These are phyloP conservation scores for Andrena hattorfiana DNA, from an alignment of 2,888 invertebrate genomes.

Conservation along the genomic window DNA sequence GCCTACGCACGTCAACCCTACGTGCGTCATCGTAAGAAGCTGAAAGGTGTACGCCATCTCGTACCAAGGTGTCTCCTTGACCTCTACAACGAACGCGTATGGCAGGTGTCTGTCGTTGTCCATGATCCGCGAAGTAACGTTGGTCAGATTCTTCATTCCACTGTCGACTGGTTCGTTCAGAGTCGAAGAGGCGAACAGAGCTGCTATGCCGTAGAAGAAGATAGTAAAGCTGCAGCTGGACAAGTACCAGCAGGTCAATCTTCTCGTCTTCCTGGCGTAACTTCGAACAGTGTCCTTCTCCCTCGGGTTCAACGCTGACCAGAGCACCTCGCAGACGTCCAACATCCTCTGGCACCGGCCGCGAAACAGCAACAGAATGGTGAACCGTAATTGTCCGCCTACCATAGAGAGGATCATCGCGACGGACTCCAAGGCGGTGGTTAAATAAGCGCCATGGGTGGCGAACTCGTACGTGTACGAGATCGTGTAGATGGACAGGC, in stretches of 20 bases:
- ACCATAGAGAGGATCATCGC: constrained; percentile 48
- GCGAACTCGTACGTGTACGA: constrained; percentile 50
- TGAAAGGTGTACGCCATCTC: constrained; percentile 65
- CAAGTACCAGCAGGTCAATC: constrained; percentile 63
- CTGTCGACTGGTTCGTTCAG: background rate
- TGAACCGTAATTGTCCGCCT: constrained; percentile 45
- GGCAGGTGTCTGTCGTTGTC: constrained; percentile 57
- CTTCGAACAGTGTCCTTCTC: constrained; percentile 43
- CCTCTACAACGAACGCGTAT: constrained; percentile 57
- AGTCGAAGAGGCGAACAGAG: constrained; percentile 28
- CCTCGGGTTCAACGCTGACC: constrained; percentile 49
- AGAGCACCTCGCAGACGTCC: constrained; percentile 57
- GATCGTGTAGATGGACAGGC: constrained; percentile 10
- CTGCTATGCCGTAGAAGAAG: constrained; percentile 52
- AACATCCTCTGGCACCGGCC: constrained; percentile 45
- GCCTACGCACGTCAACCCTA: constrained; percentile 61
- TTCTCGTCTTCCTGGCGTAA: constrained; percentile 46
- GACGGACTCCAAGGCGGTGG: constrained; percentile 48
- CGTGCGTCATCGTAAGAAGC: constrained; percentile 50
- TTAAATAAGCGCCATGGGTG: background rate
- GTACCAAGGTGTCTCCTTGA: constrained; percentile 67
- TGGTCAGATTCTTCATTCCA: background rate
- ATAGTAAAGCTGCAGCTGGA: constrained; percentile 58
- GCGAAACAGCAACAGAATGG: constrained; percentile 36
- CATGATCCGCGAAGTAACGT: background rate